Conservation (phyloP, 1,140 invertebrate genomes). For the Sminthurides bifidus region DNA sequence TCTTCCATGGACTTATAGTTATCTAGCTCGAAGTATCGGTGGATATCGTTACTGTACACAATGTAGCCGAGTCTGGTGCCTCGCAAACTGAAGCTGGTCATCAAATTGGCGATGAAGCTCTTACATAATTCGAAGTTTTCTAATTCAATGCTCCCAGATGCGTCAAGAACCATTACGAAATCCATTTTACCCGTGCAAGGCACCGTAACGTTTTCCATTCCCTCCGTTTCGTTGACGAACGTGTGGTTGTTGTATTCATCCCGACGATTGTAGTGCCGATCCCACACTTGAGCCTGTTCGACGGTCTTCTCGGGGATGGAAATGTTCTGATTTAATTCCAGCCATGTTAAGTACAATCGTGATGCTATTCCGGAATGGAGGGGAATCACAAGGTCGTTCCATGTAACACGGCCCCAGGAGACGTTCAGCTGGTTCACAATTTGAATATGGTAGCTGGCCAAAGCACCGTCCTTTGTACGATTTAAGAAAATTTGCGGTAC, state of each 20-base stretch:
- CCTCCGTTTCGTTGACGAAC: not conserved
- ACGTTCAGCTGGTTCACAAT: not conserved
- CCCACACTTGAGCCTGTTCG: not conserved
- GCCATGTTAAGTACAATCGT: not conserved
- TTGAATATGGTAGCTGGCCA: not conserved
- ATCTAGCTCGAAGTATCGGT: no score
- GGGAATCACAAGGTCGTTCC: constrained; percentile 1
- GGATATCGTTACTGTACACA: no score
- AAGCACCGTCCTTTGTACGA: not conserved
- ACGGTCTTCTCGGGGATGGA: not conserved
- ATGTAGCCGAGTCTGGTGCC: no score
- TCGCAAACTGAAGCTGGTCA: not conserved
- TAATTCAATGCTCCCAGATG: not conserved
- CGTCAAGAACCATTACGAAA: not conserved
- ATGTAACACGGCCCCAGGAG: not conserved
- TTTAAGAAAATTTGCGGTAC: not conserved
- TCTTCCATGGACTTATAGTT: no score
- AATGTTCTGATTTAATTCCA: no score
- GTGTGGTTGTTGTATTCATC: not conserved
- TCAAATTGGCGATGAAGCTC: not conserved
- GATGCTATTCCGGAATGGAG: not conserved
- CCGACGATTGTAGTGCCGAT: not conserved
- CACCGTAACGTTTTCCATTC: not conserved
- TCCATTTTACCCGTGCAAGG: constrained; percentile 1
- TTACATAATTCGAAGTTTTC: not conserved